Evolutionary conservation across 2,113 vertebrate genomes (phyloP), one percentile per base, ranked within the genome.

Genomic region (Clinocottus analis): DNA sequence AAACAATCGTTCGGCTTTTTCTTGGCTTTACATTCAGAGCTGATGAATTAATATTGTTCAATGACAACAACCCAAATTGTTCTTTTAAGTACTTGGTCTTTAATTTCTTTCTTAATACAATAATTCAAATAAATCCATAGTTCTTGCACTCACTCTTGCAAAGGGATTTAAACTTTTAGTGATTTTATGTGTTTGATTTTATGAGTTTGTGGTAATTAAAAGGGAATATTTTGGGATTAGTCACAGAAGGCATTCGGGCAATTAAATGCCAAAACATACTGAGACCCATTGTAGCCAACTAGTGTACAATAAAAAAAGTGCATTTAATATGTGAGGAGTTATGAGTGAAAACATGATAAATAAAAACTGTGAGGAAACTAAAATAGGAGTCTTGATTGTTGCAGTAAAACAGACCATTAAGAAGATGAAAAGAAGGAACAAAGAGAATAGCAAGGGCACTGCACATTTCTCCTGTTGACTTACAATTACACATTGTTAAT

Each of bases 241-340:
- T 51, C 82, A 64, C 49, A 64, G 7, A 64, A 64, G 64, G 29
- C 68, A 53, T 71, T 65, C 58, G 75, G 43, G 60, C 71, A 70
- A 65, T 84, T 58, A 59, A 75, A 51, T 64, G 23, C 19, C 35
- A 69, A 74, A 74, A 56, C 23, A 33, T n/a, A 45, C 17, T 9
- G 19, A 51, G 21, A 17, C 39, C 12, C 17, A 39, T 23, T 68
- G 58, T 63, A 43, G 19, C 33, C 63, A 55, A 31, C 37, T 23
- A 61, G 25, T 58, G 27, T 31, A 13, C 16, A 3, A 5, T 7
- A 72, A 3, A 56, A 37, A 49, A 49, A 2, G 21, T 19, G 37
- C 29, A 37, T 7, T 23, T 51, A 29, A 31, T 25, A 58, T 59
- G 19, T 49, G 23, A 61, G 23, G 62, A 17, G 10, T 56, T 56